Base-by-base conservation (phyloP, 2,888 invertebrate genomes). In the Chorisops tibialis region DNA sequence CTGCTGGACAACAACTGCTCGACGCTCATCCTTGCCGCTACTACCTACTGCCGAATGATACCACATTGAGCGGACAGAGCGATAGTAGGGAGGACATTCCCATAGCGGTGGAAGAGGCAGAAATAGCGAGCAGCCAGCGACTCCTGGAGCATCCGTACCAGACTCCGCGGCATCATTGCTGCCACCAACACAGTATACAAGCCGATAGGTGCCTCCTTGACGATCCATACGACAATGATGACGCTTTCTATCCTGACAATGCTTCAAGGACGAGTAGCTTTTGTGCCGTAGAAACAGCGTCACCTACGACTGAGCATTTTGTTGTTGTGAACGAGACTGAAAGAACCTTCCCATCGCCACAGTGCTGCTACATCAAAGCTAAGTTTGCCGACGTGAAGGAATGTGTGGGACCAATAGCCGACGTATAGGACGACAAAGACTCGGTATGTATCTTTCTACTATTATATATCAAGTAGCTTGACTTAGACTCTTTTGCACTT, bases 311-410 rank as follows among this genome's bases (percentile, higher is more conserved):
- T 18, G 63, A 66, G 48, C 64, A 66, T 41, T 62, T 64, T 56
- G 56, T 64, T 43, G 52, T 66, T 56, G 63, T 66, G 39, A 64
- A 66, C 59, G 66, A 66, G 62, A 66, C 64, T 64, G 64, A 64
- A 62, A 61, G 56, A 51, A 39, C 61, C 35, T 50, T 51, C 11
- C 52, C 59, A 5, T 11, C 59, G 39, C 63, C 67, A 14, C 63
- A 66, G 38, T 68, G 66, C 52, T 68, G 67, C 63, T 68, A 68
- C 62, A 65, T 69, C 41, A 69, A 69, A 63, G 69, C 69, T 5
- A 68, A 69, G 62, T 62, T 64, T 45, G 56, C 60, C 63, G 68
- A 68, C 61, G 61, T 67, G 7, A 68, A 68, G 58, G 66, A 68
- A 51, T 68, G 68, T 59, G 63, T 65, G 45, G 69, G 69, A 65